phyloP scores from a whole-genome alignment of 2,797 vertebrate species.

The Pogoniulus pusillus region DNA sequence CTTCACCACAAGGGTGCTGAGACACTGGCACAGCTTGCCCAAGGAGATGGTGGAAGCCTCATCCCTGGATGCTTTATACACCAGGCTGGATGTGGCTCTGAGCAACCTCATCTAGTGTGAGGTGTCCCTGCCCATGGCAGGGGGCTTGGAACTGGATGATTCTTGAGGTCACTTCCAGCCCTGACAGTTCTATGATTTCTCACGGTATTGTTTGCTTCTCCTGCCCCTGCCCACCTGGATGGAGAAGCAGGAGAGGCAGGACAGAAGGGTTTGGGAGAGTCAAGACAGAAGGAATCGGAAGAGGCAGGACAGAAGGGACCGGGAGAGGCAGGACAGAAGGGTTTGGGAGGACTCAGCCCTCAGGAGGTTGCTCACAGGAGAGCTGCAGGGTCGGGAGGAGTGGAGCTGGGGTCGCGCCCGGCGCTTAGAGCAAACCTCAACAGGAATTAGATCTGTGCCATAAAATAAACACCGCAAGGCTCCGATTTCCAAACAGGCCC shows the following conservation, averaged over 20 bases:
- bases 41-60: no score
- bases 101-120: no score
- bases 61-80: no score
- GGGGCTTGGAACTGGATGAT: no score
- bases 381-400: rapidly evolving
- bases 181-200: not conserved
- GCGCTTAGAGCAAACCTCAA: conserved; percentile 37
- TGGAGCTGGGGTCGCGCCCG: not conserved
- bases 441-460: conserved; percentile 52
- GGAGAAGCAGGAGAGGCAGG: not conserved
- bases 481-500: conserved; percentile 66
- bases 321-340: not conserved
- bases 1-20: no score
- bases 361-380: not conserved
- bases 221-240: rapidly evolving
- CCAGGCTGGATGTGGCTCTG: no score
- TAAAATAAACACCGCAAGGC: conserved; percentile 58
- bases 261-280: no score
- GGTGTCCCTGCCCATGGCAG: no score
- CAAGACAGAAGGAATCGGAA: no score
- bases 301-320: no score
- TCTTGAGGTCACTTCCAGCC: no score
- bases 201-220: rapidly evolving
- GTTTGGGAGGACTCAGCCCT: not conserved
- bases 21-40: no score